phyloP scores from a whole-genome alignment of 2,797 vertebrate genomes.

The Malacoctenus gilli region DNA sequence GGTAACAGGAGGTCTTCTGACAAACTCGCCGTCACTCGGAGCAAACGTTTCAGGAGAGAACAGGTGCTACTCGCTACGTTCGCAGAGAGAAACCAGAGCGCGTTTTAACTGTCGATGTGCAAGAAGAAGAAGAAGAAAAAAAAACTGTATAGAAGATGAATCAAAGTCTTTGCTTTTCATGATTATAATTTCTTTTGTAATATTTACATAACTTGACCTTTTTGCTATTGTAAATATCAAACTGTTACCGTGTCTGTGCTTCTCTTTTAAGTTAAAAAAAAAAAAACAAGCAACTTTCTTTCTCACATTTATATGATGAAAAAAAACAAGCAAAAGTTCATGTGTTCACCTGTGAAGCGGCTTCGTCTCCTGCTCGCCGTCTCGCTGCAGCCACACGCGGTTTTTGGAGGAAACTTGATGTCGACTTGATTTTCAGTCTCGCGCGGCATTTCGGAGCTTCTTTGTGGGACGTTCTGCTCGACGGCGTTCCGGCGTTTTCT shows the following conservation, averaged over 20 bases:
- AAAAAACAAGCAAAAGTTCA: slow-evolving; percentile 21
- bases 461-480: background rate
- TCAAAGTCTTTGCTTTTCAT: slow-evolving; percentile 60
- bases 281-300: slow-evolving; percentile 26
- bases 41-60: slow-evolving; percentile 53
- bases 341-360: slow-evolving; percentile 25
- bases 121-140: slow-evolving; percentile 6
- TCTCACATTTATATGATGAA: slow-evolving; percentile 35
- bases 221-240: slow-evolving; percentile 72
- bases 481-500: slow-evolving; percentile 26
- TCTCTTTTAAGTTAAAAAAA: slow-evolving; percentile 51
- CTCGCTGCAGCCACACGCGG: slow-evolving; percentile 16
- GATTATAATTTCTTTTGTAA: slow-evolving; percentile 67
- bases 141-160: slow-evolving; percentile 55
- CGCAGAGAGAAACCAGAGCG: slow-evolving; percentile 32
- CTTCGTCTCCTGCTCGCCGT: slow-evolving; percentile 41
- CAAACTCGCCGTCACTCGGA: slow-evolving; percentile 12
- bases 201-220: slow-evolving; percentile 66
- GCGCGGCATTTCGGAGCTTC: slow-evolving; percentile 10
- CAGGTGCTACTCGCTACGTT: slow-evolving; percentile 65
- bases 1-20: slow-evolving; percentile 39
- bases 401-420: slow-evolving; percentile 51
- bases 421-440: slow-evolving; percentile 4
- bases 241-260: slow-evolving; percentile 54
- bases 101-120: slow-evolving; percentile 59